Base-by-base conservation (phyloP, 35 echinoderm and acorn worm genomes). In the Strongylocentrotus purpuratus region DNA sequence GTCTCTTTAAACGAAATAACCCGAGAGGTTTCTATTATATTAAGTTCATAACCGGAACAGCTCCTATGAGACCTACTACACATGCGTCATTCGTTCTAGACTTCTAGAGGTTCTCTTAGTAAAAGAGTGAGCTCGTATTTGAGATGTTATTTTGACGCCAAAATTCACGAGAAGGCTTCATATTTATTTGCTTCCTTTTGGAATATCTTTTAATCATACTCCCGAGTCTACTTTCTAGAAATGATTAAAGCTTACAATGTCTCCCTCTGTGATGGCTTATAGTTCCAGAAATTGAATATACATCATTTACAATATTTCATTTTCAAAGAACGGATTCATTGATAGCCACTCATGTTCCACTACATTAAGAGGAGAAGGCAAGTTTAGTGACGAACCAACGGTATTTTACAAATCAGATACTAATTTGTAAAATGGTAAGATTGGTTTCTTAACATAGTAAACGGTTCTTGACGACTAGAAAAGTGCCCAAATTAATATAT, bases 21-120 rank as follows among this genome's bases (percentile, higher is more conserved):
- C 7, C 28, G 65, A 28, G 65, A 78, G 28, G 52, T 14, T 59
- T 10, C 11, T 11, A 59, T 59, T 59, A 11, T 78, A 28, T 78
- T n/a, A 55, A 6, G 22, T 0, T 78, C 2, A 78, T n/a, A 22
- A 28, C 15, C 65, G 20, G 25, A n/a, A 78, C 20, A 78, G 22
- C 20, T 78, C 65, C 65, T 28, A 28, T 4, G 65, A 78, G 65
- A 78, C 20, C 4, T 28, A 78, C 7, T 78, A 28, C n/a, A 78
- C 65, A 78, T 78, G 65, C 65, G 65, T 28, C 65, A 78, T 78
- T 78, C 65, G 65, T 78, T n/a, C n/a, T n/a, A n/a, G n/a, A n/a
- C n/a, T 55, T 0, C 65, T 15, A 22, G 65, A 78, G 65, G 20
- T 78, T 22, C 65, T 78, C 65, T 78, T n/a, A 7, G 65, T 78